Base-by-base conservation (phyloP, 2,888 invertebrate species). In the Caenorhabditis angaria region DNA sequence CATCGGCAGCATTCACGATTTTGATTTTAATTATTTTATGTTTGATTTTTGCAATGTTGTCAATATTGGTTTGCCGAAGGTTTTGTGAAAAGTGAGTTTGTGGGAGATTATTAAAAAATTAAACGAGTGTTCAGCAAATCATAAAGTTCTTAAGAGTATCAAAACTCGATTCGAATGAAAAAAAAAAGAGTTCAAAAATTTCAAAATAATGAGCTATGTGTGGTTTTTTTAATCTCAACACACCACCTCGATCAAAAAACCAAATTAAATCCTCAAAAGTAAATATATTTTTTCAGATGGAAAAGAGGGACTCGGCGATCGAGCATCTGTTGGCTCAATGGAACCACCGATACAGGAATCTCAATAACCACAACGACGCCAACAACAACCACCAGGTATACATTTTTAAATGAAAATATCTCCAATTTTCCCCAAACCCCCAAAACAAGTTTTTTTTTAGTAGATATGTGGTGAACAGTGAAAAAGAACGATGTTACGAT, bases 291-390 rank as follows among this genome's bases (percentile, higher is more conserved):
- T 55, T 70, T 54, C 60, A 76, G 76, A 48, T 76, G 80, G 76
- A 66, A 70, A 27, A 57, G 60, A 27, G 68, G 70, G 12, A 72
- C 72, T 18, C 68, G 77, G 1, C 54, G 77, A 10, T 65, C 77
- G 8, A 78, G 76, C 51, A 78, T 81, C 29, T 81, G 81, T 58
- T 81, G 81, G 81, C 61, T 81, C 70, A 81, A 77, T 61, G 71
- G 72, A 18, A 78, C 77, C 14, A 70, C 67, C 25, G 81, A 81
- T 70, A 79, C 75, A 2, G 81, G 81, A n/a, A 75, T 81, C 57
- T 77, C 77, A 20, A 77, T 81, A 48, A 79, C 77, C 0, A 77
- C 78, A 1, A 79, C 81, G 0, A 70, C 78, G 14, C 81, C 81
- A 12, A 76, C 70, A 0, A 62, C 73, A n/a, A 70, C 72, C 29